Evolutionary conservation across 2,888 invertebrate genomes (phyloP).

Genomic region (Isotomurus palustris): DNA sequence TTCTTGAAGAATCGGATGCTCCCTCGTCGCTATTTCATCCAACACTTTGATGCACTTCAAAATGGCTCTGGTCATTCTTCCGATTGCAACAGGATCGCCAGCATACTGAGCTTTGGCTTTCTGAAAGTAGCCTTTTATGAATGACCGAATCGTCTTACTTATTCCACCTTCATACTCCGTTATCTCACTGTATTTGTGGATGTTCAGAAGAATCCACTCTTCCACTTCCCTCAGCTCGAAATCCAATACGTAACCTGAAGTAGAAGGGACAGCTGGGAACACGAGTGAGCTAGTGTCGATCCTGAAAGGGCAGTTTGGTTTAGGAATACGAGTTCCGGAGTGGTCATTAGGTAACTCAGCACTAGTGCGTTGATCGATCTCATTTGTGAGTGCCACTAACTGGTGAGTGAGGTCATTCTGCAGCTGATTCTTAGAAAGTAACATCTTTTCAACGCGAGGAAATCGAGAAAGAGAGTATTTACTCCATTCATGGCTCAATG

Average conservation of each 20-base stretch:
- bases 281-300: neutral
- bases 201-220: neutral
- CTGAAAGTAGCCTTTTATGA: neutral
- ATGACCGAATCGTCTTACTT: neutral
- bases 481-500: no score
- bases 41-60: conserved; percentile 5
- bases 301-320: neutral
- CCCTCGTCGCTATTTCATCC: conserved; percentile 3
- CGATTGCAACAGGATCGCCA: conserved; percentile 10
- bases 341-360: no score
- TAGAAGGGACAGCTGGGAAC: neutral
- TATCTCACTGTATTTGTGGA: neutral
- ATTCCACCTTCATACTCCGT: neutral
- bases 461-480: no score
- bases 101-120: neutral
- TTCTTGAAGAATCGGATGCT: conserved; percentile 4
- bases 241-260: neutral
- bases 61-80: neutral
- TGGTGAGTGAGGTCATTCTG: neutral
- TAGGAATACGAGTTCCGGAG: neutral
- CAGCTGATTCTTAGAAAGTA: neutral
- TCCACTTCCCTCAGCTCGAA: neutral
- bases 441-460: no score
- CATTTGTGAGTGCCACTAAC: neutral
- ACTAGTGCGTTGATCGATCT: no score